phyloP scores from a whole-genome alignment of 2,888 invertebrate species.

The Folsomia manolachei region DNA sequence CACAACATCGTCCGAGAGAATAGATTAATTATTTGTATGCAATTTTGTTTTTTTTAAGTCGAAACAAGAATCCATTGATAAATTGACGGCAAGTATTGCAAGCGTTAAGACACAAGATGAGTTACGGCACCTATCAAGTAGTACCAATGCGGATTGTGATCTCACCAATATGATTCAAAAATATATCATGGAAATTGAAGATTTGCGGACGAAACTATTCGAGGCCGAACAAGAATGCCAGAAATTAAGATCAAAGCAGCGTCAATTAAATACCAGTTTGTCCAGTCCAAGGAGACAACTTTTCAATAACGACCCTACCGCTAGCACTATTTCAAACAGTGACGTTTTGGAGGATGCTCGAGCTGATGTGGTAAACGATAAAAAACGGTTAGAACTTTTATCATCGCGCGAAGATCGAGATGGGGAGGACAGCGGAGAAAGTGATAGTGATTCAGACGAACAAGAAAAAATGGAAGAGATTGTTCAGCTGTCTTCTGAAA shows the following conservation, averaged over 20 bases:
- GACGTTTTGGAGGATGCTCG: constrained; percentile 5
- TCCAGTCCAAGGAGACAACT: constrained; percentile 20
- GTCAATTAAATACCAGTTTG: constrained; percentile 17
- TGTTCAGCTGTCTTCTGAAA: constrained; percentile 42
- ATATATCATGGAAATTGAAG: constrained; percentile 88
- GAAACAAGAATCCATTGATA: constrained; percentile 88
- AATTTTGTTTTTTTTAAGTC: no score
- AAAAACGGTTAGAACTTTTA: constrained; percentile 2
- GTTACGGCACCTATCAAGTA: constrained; percentile 9
- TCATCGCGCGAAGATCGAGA: constrained; percentile 26
- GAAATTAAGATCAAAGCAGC: constrained; percentile 62
- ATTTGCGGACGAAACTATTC: constrained; percentile 78
- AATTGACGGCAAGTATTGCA: constrained; percentile 76
- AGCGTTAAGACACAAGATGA: constrained; percentile 56
- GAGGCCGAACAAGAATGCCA: constrained; percentile 67
- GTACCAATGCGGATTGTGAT: constrained; percentile 55
- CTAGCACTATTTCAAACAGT: background rate
- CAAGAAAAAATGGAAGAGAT: constrained; percentile 58
- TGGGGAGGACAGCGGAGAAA: constrained; percentile 52
- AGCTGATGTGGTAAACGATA: constrained; percentile 10
- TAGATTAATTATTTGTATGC: no score
- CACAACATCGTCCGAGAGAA: no score
- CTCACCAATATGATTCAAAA: constrained; percentile 71
- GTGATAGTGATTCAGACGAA: constrained; percentile 41
- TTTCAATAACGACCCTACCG: background rate